Evolutionary conservation across 2,797 vertebrate species (phyloP).

Genomic region (Dermochelys coriacea): DNA sequence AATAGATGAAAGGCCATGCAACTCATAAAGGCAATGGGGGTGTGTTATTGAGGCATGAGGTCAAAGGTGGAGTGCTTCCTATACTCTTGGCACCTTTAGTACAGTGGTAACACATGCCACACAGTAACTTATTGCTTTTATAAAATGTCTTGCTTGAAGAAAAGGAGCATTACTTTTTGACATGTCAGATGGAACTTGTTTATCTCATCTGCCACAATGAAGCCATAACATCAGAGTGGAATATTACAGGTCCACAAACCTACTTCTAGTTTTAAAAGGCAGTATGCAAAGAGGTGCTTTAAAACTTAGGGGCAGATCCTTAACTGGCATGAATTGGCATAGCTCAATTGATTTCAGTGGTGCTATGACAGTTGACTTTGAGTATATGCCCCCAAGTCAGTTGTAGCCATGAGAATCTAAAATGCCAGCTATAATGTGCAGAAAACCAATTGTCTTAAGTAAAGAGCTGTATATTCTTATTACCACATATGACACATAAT

Average conservation of each 20-base stretch:
- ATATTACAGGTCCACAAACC: background rate
- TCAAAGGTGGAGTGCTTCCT: background rate
- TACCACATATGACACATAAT: accelerated
- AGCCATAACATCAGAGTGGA: background rate
- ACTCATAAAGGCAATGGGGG: background rate
- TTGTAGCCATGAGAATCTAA: background rate
- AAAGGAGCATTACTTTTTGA: background rate
- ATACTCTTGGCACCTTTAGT: background rate
- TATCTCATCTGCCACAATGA: background rate
- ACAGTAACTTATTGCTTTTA: background rate
- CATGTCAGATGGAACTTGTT: background rate
- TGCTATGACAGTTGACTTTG: background rate
- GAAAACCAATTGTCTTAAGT: background rate
- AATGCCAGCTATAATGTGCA: background rate
- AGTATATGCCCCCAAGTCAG: background rate
- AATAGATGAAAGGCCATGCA: background rate
- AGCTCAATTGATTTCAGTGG: background rate
- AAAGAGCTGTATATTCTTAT: background rate
- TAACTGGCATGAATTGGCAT: background rate
- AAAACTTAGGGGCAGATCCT: background rate
- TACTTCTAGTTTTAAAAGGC: background rate
- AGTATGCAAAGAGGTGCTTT: accelerated
- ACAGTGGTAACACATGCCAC: background rate
- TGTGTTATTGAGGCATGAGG: background rate
- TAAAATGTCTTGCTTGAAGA: background rate